Evolutionary conservation across 2,888 invertebrate genomes (phyloP), one percentile per base, ranked within the genome.

Genomic region (Lottia gigantea): DNA sequence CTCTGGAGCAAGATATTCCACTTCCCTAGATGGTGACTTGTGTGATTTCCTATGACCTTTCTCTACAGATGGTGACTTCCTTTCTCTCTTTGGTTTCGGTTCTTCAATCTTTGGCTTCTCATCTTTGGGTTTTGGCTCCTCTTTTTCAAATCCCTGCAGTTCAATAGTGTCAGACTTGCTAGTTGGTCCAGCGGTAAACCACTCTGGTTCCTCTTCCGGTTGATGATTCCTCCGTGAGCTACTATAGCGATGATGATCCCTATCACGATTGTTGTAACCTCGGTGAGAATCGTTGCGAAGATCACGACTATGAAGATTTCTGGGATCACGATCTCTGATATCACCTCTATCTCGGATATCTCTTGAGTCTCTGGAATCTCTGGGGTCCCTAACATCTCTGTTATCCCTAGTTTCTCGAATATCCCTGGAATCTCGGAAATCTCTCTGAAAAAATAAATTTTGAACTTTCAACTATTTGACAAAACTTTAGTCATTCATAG

Each of bases 111-210:
- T 55, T 19, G 23, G 19, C 55, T 55, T 55, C 23, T 55, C 55
- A 23, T 55, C 23, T 23, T 55, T 55, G 11, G 19, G 19, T 55
- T 11, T 23, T 8, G 55, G 55, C 14, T 55, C 55, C 16, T 55
- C 55, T 55, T 76, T 74, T 46, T 97, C 96, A 89, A 97, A 97
- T 23, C 97, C 97, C 65, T 94, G 93, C 80, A 97, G 90, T 89
- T 97, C 97, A 82, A 97, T 97, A 49, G 95, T 95, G 83, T 97
- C 97, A 84, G 93, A 90, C 87, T 96, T 95, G 74, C 96, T 96
- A 74, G 94, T 94, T 64, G 97, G 97, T 63, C 96, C 97, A 73
- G 93, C 93, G 71, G 90, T 90, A 82, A 91, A 93, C 95, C 97
- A 96, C 89, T 96, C 96, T 3, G 96, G 96, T 87, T 95, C 95